Conservation (phyloP, 2,797 vertebrate species). For the Austrolebias charrua region DNA sequence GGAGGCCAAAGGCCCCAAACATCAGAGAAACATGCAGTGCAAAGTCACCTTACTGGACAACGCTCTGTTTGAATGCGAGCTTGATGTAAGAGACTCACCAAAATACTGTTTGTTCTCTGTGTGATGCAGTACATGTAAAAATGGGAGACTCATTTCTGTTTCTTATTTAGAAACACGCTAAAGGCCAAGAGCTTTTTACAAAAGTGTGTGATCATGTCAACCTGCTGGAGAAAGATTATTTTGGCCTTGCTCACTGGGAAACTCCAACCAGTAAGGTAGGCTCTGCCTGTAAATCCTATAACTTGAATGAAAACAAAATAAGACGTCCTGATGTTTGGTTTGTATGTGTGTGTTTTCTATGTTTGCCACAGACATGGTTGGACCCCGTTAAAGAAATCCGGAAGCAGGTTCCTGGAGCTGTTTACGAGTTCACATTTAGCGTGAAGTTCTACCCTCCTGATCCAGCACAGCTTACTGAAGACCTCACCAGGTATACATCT, state of each 20-base stretch:
- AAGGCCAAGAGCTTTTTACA: conserved; percentile 90
- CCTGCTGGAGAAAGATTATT: conserved; percentile 97
- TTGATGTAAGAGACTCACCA: conserved; percentile 84
- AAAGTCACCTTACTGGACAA: conserved; percentile 91
- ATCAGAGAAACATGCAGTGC: conserved; percentile 88
- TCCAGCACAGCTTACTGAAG: conserved; percentile 92
- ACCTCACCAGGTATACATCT: conserved; percentile 89
- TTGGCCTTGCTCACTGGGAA: conserved; percentile 89
- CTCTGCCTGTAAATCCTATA: background rate
- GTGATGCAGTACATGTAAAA: conserved; percentile 2
- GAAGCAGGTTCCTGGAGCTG: conserved; percentile 90
- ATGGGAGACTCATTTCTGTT: background rate
- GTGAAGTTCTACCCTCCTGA: conserved; percentile 98
- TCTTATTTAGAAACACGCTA: conserved; percentile 88
- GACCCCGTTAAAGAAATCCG: conserved; percentile 93
- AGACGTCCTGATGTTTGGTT: background rate
- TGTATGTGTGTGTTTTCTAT: background rate
- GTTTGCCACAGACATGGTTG: conserved; percentile 85
- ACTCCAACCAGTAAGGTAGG: conserved; percentile 84
- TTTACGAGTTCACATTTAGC: conserved; percentile 91
- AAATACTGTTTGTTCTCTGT: background rate
- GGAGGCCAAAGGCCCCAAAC: conserved; percentile 80
- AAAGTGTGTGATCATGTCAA: conserved; percentile 95
- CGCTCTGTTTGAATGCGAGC: conserved; percentile 86
- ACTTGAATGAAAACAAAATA: background rate